Evolutionary conservation across 2,113 vertebrate genomes (phyloP).

Genomic region (Erythrocebus patas): DNA sequence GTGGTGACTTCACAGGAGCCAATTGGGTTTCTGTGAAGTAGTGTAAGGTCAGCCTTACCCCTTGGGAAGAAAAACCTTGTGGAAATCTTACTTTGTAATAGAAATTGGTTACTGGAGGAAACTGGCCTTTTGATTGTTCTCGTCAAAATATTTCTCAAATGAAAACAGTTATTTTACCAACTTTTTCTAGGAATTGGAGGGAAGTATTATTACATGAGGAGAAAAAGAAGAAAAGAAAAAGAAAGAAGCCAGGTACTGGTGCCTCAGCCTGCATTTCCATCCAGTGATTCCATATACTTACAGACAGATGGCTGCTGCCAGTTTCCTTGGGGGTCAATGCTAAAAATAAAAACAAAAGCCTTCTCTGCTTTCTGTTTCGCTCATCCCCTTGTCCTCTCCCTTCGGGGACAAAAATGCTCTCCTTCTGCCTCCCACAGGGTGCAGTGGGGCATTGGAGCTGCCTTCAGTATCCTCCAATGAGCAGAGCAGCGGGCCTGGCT

Average conservation of each 20-base stretch:
- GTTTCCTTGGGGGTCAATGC: background rate
- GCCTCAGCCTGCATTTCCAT: background rate
- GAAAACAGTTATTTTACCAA: background rate
- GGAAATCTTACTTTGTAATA: background rate
- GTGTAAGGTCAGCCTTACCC: background rate
- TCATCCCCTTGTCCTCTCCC: background rate
- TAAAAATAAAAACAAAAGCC: background rate
- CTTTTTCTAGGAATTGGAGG: background rate
- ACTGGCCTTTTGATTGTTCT: background rate
- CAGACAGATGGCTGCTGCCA: background rate
- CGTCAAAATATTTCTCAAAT: slow-evolving; percentile 1
- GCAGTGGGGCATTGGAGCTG: background rate
- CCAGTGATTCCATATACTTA: background rate
- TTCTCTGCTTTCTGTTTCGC: background rate
- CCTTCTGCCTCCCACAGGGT: background rate
- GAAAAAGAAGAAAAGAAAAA: background rate
- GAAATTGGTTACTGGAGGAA: background rate
- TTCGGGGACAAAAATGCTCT: background rate
- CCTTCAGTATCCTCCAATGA: background rate
- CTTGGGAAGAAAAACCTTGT: background rate
- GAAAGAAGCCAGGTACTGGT: background rate
- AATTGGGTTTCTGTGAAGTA: background rate
- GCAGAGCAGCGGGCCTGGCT: background rate
- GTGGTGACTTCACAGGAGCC: background rate
- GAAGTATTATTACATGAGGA: background rate